Base-by-base conservation (phyloP, 1,140 invertebrate species). In the Radopholus similis region DNA sequence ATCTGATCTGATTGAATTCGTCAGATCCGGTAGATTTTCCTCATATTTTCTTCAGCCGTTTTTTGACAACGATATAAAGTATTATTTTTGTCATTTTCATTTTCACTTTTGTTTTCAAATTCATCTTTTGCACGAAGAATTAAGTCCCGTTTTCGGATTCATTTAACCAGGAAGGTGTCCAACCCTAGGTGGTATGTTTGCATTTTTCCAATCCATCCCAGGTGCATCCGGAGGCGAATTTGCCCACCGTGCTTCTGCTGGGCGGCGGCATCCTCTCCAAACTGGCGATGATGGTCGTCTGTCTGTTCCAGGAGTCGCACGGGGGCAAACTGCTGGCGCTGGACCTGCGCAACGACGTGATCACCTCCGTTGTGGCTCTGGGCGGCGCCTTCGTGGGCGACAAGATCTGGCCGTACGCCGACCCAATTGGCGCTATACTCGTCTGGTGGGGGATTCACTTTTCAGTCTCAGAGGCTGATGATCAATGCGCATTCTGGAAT, bases 391-490 rank as follows among this genome's bases (percentile, higher is more conserved):
- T 53, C 42, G 32, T 76, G 35, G 74, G 74, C 11, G 68, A 77
- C 59, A 53, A 76, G 13, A 73, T 49, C 37, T 76, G 68, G 66
- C 42, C 30, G 11, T 76, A 68, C 26, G 74, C 74, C 15, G 74
- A 76, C 42, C 74, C 74, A 6, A 64, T 76, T 26, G 73, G 73
- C 18, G 73, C 73, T 23, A 75, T 75, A 15, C 28, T 75, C 28
- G 66, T 75, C 47, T 75, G 73, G 73, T 74, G 47, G 55, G 64
- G 13, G 23, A 21, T n/a, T n/a, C n/a, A n/a, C n/a, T n/a, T n/a
- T n/a, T n/a, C n/a, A n/a, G n/a, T n/a, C n/a, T n/a, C n/a, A n/a
- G n/a, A n/a, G n/a, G n/a, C n/a, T n/a, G n/a, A n/a, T n/a, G n/a
- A n/a, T n/a, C n/a, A n/a, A n/a, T n/a, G n/a, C n/a, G n/a, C n/a